Conservation (phyloP, 1,140 invertebrate species). For the Drosophila gunungcola region DNA sequence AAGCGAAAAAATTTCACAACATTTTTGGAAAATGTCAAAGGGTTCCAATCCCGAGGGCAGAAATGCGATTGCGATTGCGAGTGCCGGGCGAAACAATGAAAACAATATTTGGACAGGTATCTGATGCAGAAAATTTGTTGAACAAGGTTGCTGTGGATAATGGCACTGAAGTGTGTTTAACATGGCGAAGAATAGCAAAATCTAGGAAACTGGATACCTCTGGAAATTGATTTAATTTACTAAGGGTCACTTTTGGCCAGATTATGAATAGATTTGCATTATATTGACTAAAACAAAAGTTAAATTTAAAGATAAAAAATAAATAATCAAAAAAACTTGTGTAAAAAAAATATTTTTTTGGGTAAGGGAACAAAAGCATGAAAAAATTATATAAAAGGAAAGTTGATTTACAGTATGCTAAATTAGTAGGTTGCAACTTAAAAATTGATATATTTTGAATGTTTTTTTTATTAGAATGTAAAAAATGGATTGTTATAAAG, state of each 20-base stretch:
- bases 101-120: conserved; percentile 16
- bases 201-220: not conserved
- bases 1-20: conserved; percentile 31
- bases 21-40: conserved; percentile 49
- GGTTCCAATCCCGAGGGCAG: conserved; percentile 6
- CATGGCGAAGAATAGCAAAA: not conserved
- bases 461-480: not conserved
- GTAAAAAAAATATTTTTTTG: no score
- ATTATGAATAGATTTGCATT: no score
- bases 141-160: not conserved
- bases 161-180: not conserved
- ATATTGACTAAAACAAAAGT: no score
- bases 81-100: not conserved
- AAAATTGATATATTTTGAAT: not conserved
- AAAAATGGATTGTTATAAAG: no score
- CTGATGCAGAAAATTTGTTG: not conserved
- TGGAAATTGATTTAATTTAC: not conserved
- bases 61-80: not conserved
- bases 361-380: no score
- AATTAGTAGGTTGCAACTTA: not conserved
- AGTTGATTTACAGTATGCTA: not conserved
- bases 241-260: no score
- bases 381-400: no score
- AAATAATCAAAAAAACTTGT: no score
- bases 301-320: no score